Evolutionary conservation across 2,113 vertebrate species (phyloP).

Genomic region (Atrichornis clamosus): DNA sequence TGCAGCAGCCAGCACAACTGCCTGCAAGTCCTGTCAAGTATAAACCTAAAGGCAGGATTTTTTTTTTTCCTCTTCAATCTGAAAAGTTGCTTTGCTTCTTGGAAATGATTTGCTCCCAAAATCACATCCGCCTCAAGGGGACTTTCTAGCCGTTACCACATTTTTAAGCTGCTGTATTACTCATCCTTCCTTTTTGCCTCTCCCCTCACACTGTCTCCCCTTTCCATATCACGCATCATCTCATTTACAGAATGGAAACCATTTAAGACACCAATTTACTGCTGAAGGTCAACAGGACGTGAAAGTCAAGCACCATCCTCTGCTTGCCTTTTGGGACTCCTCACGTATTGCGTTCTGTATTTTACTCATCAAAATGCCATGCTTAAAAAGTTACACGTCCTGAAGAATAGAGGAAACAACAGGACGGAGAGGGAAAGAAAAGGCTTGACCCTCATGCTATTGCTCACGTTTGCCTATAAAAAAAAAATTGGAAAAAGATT

Average conservation of each 20-base stretch:
- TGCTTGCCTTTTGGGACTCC: not conserved
- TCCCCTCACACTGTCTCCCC: not conserved
- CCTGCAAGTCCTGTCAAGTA: not conserved
- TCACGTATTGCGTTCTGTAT: rapidly evolving
- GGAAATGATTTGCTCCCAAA: not conserved
- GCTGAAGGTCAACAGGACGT: not conserved
- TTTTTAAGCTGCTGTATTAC: not conserved
- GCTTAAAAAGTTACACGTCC: not conserved
- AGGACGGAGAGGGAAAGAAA: not conserved
- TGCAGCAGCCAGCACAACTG: not conserved
- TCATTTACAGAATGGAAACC: not conserved
- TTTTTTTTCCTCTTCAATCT: not conserved
- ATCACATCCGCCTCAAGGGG: not conserved
- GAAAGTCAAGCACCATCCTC: not conserved
- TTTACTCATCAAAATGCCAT: not conserved
- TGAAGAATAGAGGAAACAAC: not conserved
- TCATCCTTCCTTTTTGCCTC: not conserved
- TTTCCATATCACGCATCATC: not conserved
- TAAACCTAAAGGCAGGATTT: not conserved
- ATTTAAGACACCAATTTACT: conserved; percentile 18
- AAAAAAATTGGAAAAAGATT: not conserved
- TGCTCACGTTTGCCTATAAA: not conserved
- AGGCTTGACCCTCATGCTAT: not conserved
- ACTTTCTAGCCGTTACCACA: not conserved
- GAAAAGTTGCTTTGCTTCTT: not conserved